Evolutionary conservation across 1,140 invertebrate species (phyloP).

Genomic region (Formica exsecta): DNA sequence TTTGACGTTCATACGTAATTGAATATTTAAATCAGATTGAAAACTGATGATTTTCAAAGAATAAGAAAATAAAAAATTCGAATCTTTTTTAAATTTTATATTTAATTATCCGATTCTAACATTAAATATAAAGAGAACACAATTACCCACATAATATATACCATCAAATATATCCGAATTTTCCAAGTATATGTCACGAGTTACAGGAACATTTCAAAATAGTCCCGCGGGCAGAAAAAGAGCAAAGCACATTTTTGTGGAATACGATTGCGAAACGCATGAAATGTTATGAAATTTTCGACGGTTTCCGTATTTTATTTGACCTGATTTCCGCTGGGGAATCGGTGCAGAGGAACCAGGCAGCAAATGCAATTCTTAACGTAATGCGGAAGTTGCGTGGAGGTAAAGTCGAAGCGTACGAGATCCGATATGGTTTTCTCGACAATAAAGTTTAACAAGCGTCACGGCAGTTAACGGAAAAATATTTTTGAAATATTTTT

Average conservation of each 20-base stretch:
- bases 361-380: conserved; percentile 63
- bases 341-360: conserved; percentile 25
- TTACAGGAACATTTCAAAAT: conserved; percentile 33
- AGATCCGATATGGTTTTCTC: conserved; percentile 41
- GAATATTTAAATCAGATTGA: background rate
- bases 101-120: background rate
- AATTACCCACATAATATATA: background rate
- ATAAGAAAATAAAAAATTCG: background rate
- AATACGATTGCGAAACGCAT: conserved; percentile 35
- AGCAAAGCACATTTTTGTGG: conserved; percentile 18
- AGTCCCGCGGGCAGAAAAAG: background rate
- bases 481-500: conserved; percentile 44
- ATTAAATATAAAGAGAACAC: background rate
- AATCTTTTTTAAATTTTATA: background rate
- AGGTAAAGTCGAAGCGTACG: conserved; percentile 37
- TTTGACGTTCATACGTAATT: too few species aligned
- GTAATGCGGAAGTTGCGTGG: conserved; percentile 47
- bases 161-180: conserved; percentile 6
- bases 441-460: conserved; percentile 31
- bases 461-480: conserved; percentile 28
- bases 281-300: conserved; percentile 51
- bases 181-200: conserved; percentile 25
- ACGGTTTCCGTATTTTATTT: conserved; percentile 57
- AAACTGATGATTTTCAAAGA: background rate
- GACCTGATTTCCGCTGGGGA: conserved; percentile 46